These are phyloP conservation scores for Enteromius afrohamiltoni DNA, from an alignment of 2,797 vertebrate species.

Conservation along the genomic window DNA sequence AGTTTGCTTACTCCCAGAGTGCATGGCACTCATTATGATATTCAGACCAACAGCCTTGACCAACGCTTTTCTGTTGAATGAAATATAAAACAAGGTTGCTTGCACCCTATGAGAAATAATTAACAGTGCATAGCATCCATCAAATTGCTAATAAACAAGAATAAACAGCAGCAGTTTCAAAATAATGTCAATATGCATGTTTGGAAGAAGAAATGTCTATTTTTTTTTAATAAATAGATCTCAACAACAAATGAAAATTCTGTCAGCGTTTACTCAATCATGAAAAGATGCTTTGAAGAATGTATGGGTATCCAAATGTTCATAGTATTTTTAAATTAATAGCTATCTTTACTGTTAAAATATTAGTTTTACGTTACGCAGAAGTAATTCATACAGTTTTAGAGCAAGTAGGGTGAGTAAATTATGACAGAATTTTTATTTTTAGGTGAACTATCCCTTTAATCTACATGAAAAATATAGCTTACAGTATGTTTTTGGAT, in stretches of 20 bases:
- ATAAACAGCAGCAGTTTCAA: background rate
- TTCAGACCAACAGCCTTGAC: background rate
- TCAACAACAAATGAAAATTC: background rate
- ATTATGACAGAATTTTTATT: background rate
- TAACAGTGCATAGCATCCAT: background rate
- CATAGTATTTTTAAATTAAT: background rate
- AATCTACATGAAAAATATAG: background rate
- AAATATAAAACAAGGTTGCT: slow-evolving; percentile 4
- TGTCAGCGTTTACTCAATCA: background rate
- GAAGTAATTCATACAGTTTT: background rate
- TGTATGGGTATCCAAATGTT: background rate
- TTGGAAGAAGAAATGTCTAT: background rate
- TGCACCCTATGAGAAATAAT: slow-evolving; percentile 14
- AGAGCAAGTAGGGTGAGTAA: background rate
- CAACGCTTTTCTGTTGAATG: background rate
- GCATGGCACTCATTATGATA: background rate
- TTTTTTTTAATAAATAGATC: background rate
- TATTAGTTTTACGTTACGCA: background rate
- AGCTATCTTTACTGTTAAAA: background rate
- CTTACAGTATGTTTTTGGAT: background rate
- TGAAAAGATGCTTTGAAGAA: background rate
- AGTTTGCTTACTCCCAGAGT: background rate
- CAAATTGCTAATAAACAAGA: background rate
- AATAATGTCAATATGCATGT: background rate
- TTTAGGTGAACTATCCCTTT: background rate